Evolutionary conservation across 1,140 invertebrate species (phyloP).

Genomic region (Drosophila triauraria): DNA sequence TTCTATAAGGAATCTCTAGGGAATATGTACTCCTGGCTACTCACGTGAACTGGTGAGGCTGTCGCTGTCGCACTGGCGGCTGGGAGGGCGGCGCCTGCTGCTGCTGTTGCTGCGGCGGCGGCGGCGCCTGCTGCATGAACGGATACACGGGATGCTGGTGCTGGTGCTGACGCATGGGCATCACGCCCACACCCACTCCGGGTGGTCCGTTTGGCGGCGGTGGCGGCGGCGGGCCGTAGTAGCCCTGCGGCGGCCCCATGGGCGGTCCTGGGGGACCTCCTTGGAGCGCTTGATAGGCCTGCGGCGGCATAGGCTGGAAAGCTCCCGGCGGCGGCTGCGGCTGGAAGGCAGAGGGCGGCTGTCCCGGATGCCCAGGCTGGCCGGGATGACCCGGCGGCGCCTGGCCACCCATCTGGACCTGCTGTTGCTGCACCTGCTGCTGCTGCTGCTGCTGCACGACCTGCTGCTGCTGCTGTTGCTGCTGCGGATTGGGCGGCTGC

Average conservation of each 20-base stretch:
- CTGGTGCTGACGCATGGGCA: slow-evolving; percentile 50
- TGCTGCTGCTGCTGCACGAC: slow-evolving; percentile 51
- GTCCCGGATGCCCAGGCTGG: slow-evolving; percentile 52
- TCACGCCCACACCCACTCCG: slow-evolving; percentile 51
- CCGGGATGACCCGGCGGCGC: slow-evolving; percentile 51
- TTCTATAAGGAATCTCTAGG: too few species aligned
- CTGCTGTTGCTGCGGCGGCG: slow-evolving; percentile 58
- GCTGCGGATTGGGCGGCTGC: slow-evolving; percentile 55
- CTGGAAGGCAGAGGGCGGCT: slow-evolving; percentile 59
- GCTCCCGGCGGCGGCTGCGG: slow-evolving; percentile 61
- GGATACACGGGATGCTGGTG: slow-evolving; percentile 71
- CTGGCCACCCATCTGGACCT: slow-evolving; percentile 47
- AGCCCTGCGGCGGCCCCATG: slow-evolving; percentile 73
- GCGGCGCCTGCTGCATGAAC: slow-evolving; percentile 70
- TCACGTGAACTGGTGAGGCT: slow-evolving; percentile 83
- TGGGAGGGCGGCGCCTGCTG: slow-evolving; percentile 57
- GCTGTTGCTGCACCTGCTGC: slow-evolving; percentile 64
- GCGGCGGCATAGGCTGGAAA: slow-evolving; percentile 76
- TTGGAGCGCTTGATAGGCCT: slow-evolving; percentile 85
- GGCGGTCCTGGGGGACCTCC: slow-evolving; percentile 85
- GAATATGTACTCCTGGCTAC: not conserved
- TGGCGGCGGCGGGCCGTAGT: slow-evolving; percentile 73
- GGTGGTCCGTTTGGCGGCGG: slow-evolving; percentile 70
- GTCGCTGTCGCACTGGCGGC: slow-evolving; percentile 73
- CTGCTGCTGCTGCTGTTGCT: slow-evolving; percentile 51